Base-by-base conservation (phyloP, 2,797 vertebrate genomes). In the Eupleurogrammus muticus region DNA sequence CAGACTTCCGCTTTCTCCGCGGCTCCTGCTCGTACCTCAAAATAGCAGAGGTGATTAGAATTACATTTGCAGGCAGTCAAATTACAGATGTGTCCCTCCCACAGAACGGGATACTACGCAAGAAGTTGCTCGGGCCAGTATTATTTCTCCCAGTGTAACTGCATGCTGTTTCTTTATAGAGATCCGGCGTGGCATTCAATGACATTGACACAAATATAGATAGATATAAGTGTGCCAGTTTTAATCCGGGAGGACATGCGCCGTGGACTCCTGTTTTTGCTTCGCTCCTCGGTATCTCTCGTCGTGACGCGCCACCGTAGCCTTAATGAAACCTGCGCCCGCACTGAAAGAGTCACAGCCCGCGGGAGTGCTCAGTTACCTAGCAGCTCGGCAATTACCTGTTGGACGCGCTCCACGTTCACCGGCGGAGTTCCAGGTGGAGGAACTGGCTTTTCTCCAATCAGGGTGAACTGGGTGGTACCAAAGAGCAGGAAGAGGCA, bases 401-500 rank as follows among this genome's bases (percentile, higher is more conserved):
- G 67, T 59, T 28, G 17, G 63, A 70, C 36, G 4, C 49, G 0
- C 23, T 35, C 13, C n/a, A 4, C 52, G 16, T 17, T 38, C 40
- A 14, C 56, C 57, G 67, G 69, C 71, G 67, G 5, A 73, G 67
- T 75, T 70, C 48, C 85, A 75, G 73, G 73, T 77, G 61, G 44
- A 71, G 74, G 21, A 20, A 1, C 57, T 78, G 81, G 73, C 79
- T 5, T 16, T 21, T 35, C 1, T 78, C 79, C 86, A 82, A 64
- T 85, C 75, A 24, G 64, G n/a, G 40, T 3, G 21, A 55, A 49
- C 57, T 61, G 75, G 83, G 76, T 68, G 77, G 59, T 55, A 35
- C 73, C 44, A 34, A 12, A 60, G 34, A 54, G 35, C 23, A 68
- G 44, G 70, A 59, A 50, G 36, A 79, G 72, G 65, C 80, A 49